A percentile compares a stretch with the other conserved stretches of the same genome.
These are phyloP conservation scores for Oncopodura yosiiana DNA, from an alignment of 1,140 invertebrate genomes.

Conservation along the genomic window DNA sequence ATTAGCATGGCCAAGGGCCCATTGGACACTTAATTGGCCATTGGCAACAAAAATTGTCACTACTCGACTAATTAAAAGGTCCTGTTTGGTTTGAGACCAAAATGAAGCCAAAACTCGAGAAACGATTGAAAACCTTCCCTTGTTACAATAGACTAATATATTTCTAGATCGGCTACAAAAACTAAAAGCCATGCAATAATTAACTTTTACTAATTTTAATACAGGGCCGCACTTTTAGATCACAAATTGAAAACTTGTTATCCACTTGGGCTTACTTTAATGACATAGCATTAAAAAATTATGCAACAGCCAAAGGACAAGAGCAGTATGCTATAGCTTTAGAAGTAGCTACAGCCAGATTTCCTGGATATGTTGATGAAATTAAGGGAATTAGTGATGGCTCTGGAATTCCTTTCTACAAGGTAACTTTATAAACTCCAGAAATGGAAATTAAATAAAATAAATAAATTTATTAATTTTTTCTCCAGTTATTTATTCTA, in stretches of 20 bases:
- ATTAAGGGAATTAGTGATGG: constrained; percentile 75
- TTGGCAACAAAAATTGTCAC: no score
- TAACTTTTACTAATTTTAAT: no score
- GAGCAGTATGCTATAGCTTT: constrained; percentile 64
- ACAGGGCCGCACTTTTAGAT: constrained; percentile 65
- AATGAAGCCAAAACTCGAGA: no score
- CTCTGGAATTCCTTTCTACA: constrained; percentile 65
- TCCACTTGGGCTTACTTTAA: constrained; percentile 52
- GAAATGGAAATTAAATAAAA: neutral
- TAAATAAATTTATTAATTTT: neutral
- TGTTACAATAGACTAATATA: no score
- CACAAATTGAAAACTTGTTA: constrained; percentile 62
- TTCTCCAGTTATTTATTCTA: constrained; percentile 61
- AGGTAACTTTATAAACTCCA: constrained; percentile 44
- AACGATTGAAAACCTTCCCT: no score
- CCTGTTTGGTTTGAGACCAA: no score
- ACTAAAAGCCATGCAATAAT: no score
- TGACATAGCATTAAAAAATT: constrained; percentile 56
- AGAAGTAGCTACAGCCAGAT: constrained; percentile 53
- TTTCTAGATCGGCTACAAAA: no score
- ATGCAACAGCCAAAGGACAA: constrained; percentile 55
- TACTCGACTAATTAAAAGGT: no score
- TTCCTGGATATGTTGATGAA: constrained; percentile 71
- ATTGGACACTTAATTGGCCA: no score
- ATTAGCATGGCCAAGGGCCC: no score